Evolutionary conservation across 2,888 invertebrate genomes (phyloP).

Genomic region (Eurytoma californica): DNA sequence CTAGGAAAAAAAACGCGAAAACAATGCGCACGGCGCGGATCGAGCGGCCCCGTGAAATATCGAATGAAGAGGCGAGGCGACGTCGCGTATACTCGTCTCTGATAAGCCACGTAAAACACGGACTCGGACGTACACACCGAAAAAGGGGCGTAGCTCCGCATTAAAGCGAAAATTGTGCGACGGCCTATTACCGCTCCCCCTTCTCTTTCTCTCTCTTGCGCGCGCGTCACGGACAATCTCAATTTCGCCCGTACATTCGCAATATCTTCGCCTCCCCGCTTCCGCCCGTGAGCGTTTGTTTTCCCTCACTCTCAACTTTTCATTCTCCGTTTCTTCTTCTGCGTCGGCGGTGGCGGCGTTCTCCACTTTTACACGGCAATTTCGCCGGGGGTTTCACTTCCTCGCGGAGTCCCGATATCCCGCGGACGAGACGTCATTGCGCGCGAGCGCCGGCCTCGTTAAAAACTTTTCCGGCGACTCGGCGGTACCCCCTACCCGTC

Average conservation of each 20-base stretch:
- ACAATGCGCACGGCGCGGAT: neutral
- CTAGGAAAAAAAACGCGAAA: neutral
- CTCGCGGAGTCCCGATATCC: neutral
- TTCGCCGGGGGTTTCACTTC: slow-evolving; percentile 11
- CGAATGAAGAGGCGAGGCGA: no score
- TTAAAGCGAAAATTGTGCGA: slow-evolving; percentile 38
- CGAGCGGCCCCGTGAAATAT: neutral
- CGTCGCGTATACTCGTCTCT: slow-evolving; percentile 2
- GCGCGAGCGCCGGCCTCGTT: slow-evolving; percentile 41
- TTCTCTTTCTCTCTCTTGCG: slow-evolving; percentile 12
- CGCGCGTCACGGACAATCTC: slow-evolving; percentile 43
- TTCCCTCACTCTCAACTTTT: slow-evolving; percentile 31
- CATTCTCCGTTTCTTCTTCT: slow-evolving; percentile 39
- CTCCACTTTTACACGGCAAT: slow-evolving; percentile 45
- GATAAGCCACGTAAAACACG: slow-evolving; percentile 40
- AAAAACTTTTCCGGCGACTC: slow-evolving; percentile 52
- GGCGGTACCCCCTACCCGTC: neutral
- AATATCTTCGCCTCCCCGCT: slow-evolving; percentile 33
- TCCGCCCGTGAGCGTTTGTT: slow-evolving; percentile 20
- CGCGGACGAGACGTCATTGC: slow-evolving; percentile 18
- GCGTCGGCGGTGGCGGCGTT: neutral
- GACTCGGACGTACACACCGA: neutral
- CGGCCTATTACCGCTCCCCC: slow-evolving; percentile 30
- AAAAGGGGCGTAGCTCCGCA: slow-evolving; percentile 12
- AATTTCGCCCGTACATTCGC: slow-evolving; percentile 39